Conservation (phyloP, 2,888 invertebrate genomes). For the Siphlonurus alternatus region DNA sequence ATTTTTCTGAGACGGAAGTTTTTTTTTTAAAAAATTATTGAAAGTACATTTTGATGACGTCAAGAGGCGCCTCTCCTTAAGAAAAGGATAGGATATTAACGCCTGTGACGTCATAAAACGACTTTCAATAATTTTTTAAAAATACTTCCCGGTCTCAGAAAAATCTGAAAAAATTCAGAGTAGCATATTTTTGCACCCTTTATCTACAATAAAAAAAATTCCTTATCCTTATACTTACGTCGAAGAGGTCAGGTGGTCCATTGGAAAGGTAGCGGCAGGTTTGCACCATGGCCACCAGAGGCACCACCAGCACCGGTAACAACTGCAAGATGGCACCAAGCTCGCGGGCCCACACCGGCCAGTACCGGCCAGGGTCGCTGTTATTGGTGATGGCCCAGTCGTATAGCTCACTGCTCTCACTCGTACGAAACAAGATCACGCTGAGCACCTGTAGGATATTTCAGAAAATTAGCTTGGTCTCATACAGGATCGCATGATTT, state of each 20-base stretch:
- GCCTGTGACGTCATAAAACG: no score
- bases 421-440: neutral
- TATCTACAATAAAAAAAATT: neutral
- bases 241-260: constrained; percentile 73
- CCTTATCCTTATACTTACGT: constrained; percentile 38
- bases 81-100: no score
- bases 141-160: no score
- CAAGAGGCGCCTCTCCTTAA: no score
- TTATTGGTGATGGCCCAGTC: constrained; percentile 39
- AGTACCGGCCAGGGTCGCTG: constrained; percentile 58
- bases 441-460: neutral
- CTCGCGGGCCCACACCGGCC: constrained; percentile 65
- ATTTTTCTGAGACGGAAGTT: no score
- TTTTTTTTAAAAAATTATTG: no score
- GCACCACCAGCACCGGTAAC: constrained; percentile 54
- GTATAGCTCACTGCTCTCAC: constrained; percentile 28
- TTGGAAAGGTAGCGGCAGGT: constrained; percentile 56
- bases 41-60: no score
- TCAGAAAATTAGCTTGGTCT: neutral
- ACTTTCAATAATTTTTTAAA: no score
- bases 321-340: constrained; percentile 61
- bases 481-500: no score
- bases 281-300: constrained; percentile 51
- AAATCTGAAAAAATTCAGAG: no score
- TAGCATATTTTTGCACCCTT: no score